Base-by-base conservation (phyloP, 2,888 invertebrate species). In the Noctua comes region DNA sequence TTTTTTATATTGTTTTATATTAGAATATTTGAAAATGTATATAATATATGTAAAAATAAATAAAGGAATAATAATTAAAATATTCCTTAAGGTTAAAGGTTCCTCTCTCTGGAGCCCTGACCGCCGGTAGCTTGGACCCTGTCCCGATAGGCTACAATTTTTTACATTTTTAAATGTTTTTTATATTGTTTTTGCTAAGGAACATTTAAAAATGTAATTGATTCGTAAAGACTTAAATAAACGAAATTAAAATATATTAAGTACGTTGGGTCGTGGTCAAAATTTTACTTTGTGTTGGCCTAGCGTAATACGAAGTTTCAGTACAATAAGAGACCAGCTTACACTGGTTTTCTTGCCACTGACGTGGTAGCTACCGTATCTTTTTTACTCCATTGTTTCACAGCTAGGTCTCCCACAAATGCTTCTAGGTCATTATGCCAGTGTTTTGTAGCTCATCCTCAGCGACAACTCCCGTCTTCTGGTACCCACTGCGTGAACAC, bases 171-270 rank as follows among this genome's bases (percentile, higher is more conserved):
- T n/a, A n/a, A n/a, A n/a, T n/a, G n/a, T n/a, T n/a, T n/a, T n/a
- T n/a, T n/a, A n/a, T n/a, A n/a, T n/a, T n/a, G n/a, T n/a, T n/a
- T n/a, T n/a, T n/a, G n/a, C n/a, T n/a, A n/a, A n/a, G n/a, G n/a
- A n/a, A n/a, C n/a, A n/a, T n/a, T n/a, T n/a, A n/a, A n/a, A n/a
- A n/a, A n/a, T n/a, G n/a, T n/a, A n/a, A n/a, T n/a, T n/a, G n/a
- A n/a, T n/a, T n/a, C n/a, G n/a, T n/a, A n/a, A n/a, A n/a, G n/a
- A n/a, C n/a, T n/a, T n/a, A n/a, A n/a, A n/a, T n/a, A n/a, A n/a
- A n/a, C n/a, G n/a, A n/a, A n/a, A n/a, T n/a, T n/a, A 65, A 36
- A n/a, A 62, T 77, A 40, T 79, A 31, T 3, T 48, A 16, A 27
- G 66, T 65, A 40, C 13, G 24, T 13, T 65, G 16, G 16, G 66